phyloP scores from a whole-genome alignment of 2,888 invertebrate genomes.

The Tachina lurida region DNA sequence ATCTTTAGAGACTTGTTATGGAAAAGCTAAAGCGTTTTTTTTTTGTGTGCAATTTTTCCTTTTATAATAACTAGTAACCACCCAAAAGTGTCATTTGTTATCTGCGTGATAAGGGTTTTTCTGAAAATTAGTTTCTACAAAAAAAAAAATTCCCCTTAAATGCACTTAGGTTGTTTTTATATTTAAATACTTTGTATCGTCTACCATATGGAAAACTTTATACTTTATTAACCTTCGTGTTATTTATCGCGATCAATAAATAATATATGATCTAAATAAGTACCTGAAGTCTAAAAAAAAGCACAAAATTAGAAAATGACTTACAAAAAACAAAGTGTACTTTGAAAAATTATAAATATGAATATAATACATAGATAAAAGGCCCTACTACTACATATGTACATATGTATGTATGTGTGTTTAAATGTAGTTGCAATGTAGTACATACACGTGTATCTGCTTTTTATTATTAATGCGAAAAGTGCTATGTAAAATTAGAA shows the following conservation, averaged over 20 bases:
- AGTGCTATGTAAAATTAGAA: neutral
- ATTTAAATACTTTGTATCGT: slow-evolving; percentile 9
- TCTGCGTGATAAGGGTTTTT: slow-evolving; percentile 62
- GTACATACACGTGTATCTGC: slow-evolving; percentile 73
- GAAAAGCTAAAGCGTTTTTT: neutral
- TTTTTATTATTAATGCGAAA: slow-evolving; percentile 28
- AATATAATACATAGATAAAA: slow-evolving; percentile 47
- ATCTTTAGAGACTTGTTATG: slow-evolving; percentile 8
- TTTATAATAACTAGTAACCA: slow-evolving; percentile 10
- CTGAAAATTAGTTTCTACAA: slow-evolving; percentile 37
- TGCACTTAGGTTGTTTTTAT: slow-evolving; percentile 59
- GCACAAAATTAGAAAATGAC: slow-evolving; percentile 42
- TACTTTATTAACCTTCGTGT: slow-evolving; percentile 79
- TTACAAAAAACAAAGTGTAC: slow-evolving; percentile 10
- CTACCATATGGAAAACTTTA: slow-evolving; percentile 45
- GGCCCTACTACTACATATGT: slow-evolving; percentile 8
- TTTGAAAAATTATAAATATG: slow-evolving; percentile 52
- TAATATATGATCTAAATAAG: slow-evolving; percentile 79
- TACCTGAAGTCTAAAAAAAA: slow-evolving; percentile 59
- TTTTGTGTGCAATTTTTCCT: slow-evolving; percentile 5
- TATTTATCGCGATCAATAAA: slow-evolving; percentile 83
- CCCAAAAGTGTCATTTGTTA: slow-evolving; percentile 57
- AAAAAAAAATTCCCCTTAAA: slow-evolving; percentile 50
- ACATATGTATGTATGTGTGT: too few species aligned
- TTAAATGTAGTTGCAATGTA: slow-evolving; percentile 77